Conservation (phyloP, 2,113 vertebrate genomes). For the Aptenodytes forsteri region DNA sequence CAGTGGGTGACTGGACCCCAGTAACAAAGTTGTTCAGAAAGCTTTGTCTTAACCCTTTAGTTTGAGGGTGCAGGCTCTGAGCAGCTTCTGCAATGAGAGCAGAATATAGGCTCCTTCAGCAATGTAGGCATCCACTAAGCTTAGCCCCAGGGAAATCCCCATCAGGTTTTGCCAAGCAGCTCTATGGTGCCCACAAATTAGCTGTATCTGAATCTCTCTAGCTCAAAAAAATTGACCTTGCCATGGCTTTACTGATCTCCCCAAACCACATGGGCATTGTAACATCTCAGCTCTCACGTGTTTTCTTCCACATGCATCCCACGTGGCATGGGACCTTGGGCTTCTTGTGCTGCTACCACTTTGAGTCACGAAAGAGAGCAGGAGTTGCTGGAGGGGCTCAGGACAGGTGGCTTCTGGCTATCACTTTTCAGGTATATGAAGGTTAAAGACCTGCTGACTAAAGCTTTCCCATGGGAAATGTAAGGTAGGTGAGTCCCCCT, state of each 20-base stretch:
- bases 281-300: neutral
- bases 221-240: neutral
- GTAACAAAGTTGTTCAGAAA: neutral
- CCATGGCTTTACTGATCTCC: neutral
- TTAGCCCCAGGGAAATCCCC: neutral
- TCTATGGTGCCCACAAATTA: neutral
- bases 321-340: neutral
- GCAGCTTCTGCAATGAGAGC: neutral
- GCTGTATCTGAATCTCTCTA: neutral
- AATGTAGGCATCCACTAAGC: neutral
- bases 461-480: neutral
- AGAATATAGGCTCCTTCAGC: neutral
- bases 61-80: neutral
- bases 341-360: neutral
- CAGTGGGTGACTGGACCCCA: neutral
- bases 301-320: neutral
- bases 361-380: neutral
- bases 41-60: neutral
- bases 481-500: neutral
- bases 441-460: neutral
- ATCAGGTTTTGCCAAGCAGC: accelerated
- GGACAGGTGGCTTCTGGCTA: neutral
- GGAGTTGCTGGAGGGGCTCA: neutral
- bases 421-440: neutral
- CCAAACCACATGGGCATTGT: accelerated